Percentiles rank a stretch among this genome's conserved stretches.
phyloP scores from a whole-genome alignment of 2,888 invertebrate species.

The Phortica magna region DNA sequence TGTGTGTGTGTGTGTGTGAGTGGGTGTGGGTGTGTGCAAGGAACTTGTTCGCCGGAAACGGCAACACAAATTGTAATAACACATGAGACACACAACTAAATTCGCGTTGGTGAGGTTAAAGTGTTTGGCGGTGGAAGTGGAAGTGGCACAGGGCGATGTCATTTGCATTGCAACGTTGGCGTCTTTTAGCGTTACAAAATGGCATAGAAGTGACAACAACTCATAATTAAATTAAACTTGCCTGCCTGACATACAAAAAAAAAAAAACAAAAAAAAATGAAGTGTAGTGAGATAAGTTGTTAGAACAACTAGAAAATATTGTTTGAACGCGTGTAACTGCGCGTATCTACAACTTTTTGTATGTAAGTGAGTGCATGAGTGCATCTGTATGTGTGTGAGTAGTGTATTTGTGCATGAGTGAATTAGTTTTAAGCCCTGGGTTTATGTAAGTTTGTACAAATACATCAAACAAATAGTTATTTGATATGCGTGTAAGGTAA shows the following conservation, averaged over 20 bases:
- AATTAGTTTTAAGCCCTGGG: neutral
- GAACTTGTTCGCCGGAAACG: slow-evolving; percentile 26
- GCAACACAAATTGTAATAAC: slow-evolving; percentile 15
- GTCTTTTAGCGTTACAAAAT: neutral
- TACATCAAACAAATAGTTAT: slow-evolving; percentile 18
- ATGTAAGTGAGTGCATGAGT: slow-evolving; percentile 2
- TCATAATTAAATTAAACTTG: slow-evolving; percentile 72
- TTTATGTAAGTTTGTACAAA: neutral
- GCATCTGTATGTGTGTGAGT: neutral
- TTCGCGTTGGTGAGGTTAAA: slow-evolving; percentile 6
- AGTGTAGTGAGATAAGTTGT: slow-evolving; percentile 52
- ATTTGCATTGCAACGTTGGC: neutral
- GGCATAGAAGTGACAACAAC: slow-evolving; percentile 58
- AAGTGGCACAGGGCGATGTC: neutral
- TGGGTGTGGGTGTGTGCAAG: neutral
- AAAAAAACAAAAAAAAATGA: slow-evolving; percentile 57
- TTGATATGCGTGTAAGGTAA: slow-evolving; percentile 28
- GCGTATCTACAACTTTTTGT: neutral
- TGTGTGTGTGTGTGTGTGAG: neutral
- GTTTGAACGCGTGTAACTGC: slow-evolving; percentile 2
- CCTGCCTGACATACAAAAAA: slow-evolving; percentile 36
- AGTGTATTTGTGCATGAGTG: neutral
- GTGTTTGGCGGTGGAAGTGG: neutral
- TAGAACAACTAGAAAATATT: neutral
- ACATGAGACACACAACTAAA: slow-evolving; percentile 12